Percentiles rank a stretch among this genome's conserved stretches.
phyloP scores from a whole-genome alignment of 2,797 vertebrate species.

The Ceyx erithaca region DNA sequence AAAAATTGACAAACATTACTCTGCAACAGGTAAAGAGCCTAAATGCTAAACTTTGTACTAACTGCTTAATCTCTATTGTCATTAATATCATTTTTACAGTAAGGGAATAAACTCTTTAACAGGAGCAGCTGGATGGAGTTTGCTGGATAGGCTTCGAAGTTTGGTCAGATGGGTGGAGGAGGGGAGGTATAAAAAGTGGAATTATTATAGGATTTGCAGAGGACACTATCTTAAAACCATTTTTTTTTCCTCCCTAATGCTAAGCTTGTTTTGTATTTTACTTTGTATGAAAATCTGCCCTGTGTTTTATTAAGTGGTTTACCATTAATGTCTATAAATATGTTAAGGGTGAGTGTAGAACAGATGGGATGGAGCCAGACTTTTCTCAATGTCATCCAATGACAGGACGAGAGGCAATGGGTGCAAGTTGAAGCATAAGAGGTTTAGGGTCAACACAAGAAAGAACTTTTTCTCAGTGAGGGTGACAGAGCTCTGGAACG shows the following conservation, averaged over 20 bases:
- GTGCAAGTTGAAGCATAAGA: too few relatives aligned
- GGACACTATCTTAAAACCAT: not conserved
- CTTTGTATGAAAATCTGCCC: not conserved
- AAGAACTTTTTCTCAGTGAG: too few relatives aligned
- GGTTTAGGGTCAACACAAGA: too few relatives aligned
- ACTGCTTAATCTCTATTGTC: not conserved
- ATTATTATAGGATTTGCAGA: not conserved
- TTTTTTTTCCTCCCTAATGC: not conserved
- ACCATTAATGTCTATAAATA: not conserved
- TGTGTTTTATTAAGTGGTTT: not conserved
- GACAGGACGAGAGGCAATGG: too few relatives aligned
- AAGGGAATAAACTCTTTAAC: not conserved
- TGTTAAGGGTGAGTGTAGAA: too few relatives aligned
- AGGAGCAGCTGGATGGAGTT: not conserved
- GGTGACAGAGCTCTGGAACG: too few relatives aligned
- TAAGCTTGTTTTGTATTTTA: not conserved
- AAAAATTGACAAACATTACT: not conserved
- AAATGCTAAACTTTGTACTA: not conserved
- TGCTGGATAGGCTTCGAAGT: not conserved
- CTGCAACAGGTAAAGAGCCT: not conserved
- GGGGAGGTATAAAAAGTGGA: fast-evolving
- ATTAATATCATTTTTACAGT: not conserved
- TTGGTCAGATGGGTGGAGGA: not conserved
- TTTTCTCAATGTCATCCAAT: too few relatives aligned
- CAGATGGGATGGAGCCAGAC: too few relatives aligned